phyloP scores from a whole-genome alignment of 2,888 invertebrate species.

The Coelopa pilipes region DNA sequence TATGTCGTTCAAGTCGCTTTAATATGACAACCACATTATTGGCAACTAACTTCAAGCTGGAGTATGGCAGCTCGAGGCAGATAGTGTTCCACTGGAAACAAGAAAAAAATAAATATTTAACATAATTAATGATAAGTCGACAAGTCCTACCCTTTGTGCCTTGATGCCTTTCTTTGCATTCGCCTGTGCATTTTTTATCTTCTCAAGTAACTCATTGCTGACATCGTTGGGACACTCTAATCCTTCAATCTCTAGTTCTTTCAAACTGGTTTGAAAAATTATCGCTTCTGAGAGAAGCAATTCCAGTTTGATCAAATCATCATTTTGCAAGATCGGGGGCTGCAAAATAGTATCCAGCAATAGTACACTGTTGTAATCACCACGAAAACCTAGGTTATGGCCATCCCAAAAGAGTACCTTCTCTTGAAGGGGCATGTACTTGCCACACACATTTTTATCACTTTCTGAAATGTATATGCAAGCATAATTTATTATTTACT shows the following conservation, averaged over 20 bases:
- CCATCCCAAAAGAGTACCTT: slow-evolving; percentile 87
- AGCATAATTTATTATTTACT: background rate
- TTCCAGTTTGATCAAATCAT: slow-evolving; percentile 85
- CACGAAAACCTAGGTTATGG: slow-evolving; percentile 82
- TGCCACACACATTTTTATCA: slow-evolving; percentile 75
- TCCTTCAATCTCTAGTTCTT: slow-evolving; percentile 78
- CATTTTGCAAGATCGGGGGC: slow-evolving; percentile 79
- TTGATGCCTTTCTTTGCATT: slow-evolving; percentile 86
- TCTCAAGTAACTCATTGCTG: slow-evolving; percentile 79
- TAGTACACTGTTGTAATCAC: slow-evolving; percentile 91
- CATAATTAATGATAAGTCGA: background rate
- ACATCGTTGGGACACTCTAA: slow-evolving; percentile 83
- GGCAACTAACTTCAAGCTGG: slow-evolving; percentile 82
- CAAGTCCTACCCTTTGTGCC: slow-evolving; percentile 81
- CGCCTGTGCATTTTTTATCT: slow-evolving; percentile 77
- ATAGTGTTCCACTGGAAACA: slow-evolving; percentile 88
- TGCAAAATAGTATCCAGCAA: slow-evolving; percentile 90
- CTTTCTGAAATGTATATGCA: slow-evolving; percentile 66
- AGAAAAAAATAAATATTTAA: background rate
- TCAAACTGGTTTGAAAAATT: slow-evolving; percentile 83
- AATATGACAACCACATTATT: slow-evolving; percentile 84
- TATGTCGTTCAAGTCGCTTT: slow-evolving; percentile 82
- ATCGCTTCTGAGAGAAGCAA: slow-evolving; percentile 89
- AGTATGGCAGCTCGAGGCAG: slow-evolving; percentile 82
- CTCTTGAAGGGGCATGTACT: slow-evolving; percentile 82